Base-by-base conservation (phyloP, 1,140 invertebrate genomes). In the Scaptomyza hsui region DNA sequence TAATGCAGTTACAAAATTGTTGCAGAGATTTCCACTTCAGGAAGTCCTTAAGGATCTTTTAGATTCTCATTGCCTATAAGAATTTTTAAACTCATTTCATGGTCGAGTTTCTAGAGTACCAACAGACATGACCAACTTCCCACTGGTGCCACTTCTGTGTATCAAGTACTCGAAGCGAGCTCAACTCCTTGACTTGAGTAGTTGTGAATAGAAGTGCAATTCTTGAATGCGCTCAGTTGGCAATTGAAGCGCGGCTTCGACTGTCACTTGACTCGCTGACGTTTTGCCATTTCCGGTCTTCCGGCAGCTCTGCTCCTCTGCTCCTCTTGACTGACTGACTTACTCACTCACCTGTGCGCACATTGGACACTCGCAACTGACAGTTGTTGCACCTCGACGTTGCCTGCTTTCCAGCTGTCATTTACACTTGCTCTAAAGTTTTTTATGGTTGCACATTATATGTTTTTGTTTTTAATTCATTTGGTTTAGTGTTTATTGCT, bases 311-410 rank as follows among this genome's bases (percentile, higher is more conserved):
- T n/a, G n/a, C n/a, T n/a, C n/a, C n/a, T n/a, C n/a, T n/a, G n/a
- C n/a, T n/a, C n/a, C n/a, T n/a, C n/a, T n/a, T n/a, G n/a, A 37
- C 32, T 37, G 12, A 37, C 32, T 37, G 12, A 37, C 32, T 37
- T n/a, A 37, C 12, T 44, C 49, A 75, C 75, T 78, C 57, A 78
- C 75, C 75, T 78, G 75, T 78, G 72, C 63, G 49, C 76, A 63
- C 75, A 61, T 68, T 47, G 64, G 60, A 68, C 35, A 68, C 49
- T 53, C 48, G 55, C 39, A 44, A 57, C 26, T 47, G 47, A 44
- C 51, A 26, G 41, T 42, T 47, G 61, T 37, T 26, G 42, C 42
- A 19, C 16, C 10, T 10, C 42, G 16, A 12, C 12, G 32, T n/a
- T 37, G 26, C 5, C 26, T 29, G 9, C 10, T n/a, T 12, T 1